Percentiles rank a stretch among this genome's conserved stretches.
These are phyloP conservation scores for Dorcus hopei DNA, from an alignment of 2,888 invertebrate species.

Conservation along the genomic window DNA sequence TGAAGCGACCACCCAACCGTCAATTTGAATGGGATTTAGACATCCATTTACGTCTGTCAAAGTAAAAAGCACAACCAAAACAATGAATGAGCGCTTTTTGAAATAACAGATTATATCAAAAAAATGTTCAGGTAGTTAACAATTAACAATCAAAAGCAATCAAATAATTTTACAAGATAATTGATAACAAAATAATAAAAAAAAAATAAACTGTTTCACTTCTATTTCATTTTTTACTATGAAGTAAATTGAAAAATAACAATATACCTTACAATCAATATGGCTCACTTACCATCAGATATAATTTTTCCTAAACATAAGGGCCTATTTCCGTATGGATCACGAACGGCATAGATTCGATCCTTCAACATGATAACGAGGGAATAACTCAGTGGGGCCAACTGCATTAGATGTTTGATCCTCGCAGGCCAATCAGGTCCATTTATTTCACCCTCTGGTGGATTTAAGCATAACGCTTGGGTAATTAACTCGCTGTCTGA, in stretches of 20 bases:
- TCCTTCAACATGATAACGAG: constrained; percentile 91
- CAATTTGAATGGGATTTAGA: constrained; percentile 49
- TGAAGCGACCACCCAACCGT: constrained; percentile 95
- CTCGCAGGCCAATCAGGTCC: constrained; percentile 92
- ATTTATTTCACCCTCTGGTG: constrained; percentile 80
- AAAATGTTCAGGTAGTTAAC: too few relatives aligned
- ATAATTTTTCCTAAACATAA: constrained; percentile 81
- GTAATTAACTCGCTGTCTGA: constrained; percentile 97
- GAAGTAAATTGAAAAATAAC: too few relatives aligned
- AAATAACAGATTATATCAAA: too few relatives aligned
- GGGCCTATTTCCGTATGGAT: constrained; percentile 97
- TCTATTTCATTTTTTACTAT: too few relatives aligned
- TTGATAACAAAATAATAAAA: too few relatives aligned
- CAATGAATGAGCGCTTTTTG: too few relatives aligned
- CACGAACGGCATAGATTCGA: constrained; percentile 90
- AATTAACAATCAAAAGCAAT: too few relatives aligned
- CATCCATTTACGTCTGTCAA: constrained; percentile 39
- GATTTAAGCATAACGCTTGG: constrained; percentile 90
- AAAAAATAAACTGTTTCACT: too few relatives aligned
- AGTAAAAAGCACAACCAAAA: neutral
- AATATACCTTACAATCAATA: too few relatives aligned
- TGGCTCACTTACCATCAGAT: neutral
- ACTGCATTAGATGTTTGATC: constrained; percentile 88
- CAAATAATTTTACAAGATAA: too few relatives aligned
- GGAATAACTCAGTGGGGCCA: constrained; percentile 93